Base-by-base conservation (phyloP, 1,140 invertebrate species). In the Drosophila sulfurigaster region DNA sequence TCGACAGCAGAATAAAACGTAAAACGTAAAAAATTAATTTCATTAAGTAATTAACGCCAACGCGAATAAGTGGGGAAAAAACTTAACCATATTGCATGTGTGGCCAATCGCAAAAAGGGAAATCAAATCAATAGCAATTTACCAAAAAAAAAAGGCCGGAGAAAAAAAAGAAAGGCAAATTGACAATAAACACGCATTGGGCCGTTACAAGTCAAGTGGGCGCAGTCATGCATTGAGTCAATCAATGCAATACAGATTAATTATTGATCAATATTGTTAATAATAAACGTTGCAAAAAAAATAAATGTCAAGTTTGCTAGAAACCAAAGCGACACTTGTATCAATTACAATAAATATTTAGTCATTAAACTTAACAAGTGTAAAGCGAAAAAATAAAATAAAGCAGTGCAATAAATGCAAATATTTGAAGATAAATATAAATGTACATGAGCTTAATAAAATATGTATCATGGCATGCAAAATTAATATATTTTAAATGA, bases 41-140 rank as follows among this genome's bases (percentile, higher is more conserved):
- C 77, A 79, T 79, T 79, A 79, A 79, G 65, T 64, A 79, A 79
- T 79, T 79, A 79, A 73, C 69, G 59, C 59, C 78, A 45, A 41
- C 46, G 46, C 67, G 28, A 70, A 66, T 25, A 38, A 38, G 35
- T 38, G 35, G 32, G 30, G 7, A 32, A 32, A 32, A 32, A 32
- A 32, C 32, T 32, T 38, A 58, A 62, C 43, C 5, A 48, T 43
- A 13, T 13, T 43, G 11, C 41, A 49, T 49, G 4, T 49, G 20
- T 25, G 15, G 13, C 10, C 2, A 54, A 25, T 8, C 6, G 28
- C 10, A 59, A 69, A 62, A 25, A 11, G n/a, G n/a, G 13, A 38
- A 38, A 58, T 32, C 10, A 56, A 49, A 56, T 59, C 10, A 13
- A 56, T 49, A 10, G 35, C 25, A 59, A 41, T n/a, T 13, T 8